phyloP scores from a whole-genome alignment of 2,797 vertebrate species.

The Oreochromis grahami region DNA sequence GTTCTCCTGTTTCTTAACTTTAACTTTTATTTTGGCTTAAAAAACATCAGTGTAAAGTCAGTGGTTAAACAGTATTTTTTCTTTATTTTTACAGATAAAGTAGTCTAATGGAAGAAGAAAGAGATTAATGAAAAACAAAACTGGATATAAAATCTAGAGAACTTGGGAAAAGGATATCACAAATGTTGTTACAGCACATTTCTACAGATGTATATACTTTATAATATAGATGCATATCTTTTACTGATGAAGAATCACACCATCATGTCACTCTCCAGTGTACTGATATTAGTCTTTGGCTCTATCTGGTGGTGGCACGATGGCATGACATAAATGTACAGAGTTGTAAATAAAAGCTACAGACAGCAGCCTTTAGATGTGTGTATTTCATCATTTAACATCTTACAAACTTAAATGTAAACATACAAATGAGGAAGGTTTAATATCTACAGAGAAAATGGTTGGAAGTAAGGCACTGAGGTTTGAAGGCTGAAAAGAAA shows the following conservation, averaged over 20 bases:
- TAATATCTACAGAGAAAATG: rapidly evolving
- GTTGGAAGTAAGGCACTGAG: background rate
- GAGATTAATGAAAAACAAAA: background rate
- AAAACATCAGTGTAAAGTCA: background rate
- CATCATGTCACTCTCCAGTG: background rate
- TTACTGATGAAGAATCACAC: background rate
- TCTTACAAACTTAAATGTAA: background rate
- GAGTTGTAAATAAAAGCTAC: background rate
- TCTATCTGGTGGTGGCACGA: background rate
- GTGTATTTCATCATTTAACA: background rate
- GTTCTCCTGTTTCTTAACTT: background rate
- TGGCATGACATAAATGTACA: background rate
- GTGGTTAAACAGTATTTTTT: background rate
- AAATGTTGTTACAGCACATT: rapidly evolving
- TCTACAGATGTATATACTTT: background rate
- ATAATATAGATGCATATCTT: background rate
- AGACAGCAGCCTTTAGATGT: background rate
- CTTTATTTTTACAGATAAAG: background rate
- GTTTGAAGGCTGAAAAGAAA: background rate
- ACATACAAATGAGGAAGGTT: background rate
- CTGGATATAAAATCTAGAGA: background rate
- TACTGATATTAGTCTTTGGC: background rate
- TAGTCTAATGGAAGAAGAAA: background rate
- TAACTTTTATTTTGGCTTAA: background rate
- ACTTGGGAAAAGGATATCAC: background rate